Evolutionary conservation across 1,140 invertebrate genomes (phyloP), one percentile per base, ranked within the genome.

Genomic region (Probaryconus sp.): DNA sequence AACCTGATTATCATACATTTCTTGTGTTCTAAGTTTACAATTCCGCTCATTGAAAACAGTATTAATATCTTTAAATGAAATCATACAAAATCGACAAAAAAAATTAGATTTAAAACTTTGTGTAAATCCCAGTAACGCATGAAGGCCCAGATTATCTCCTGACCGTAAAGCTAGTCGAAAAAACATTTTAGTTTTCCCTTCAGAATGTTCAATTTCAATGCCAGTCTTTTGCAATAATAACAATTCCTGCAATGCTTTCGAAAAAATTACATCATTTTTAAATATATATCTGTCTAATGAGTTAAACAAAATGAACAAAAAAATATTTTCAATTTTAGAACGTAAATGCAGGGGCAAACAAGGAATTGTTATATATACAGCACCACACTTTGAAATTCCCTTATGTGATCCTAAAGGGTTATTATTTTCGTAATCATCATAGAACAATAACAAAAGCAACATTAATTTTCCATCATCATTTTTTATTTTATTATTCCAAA

Each of bases 121-220:
- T 10, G 42, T 35, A 26, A 81, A 78, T 13, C 78, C 81, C 9
- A 81, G 37, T 14, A 81, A 40, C 11, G 40, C 35, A 63, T 84
- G 71, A 3, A 81, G 14, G 7, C 81, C 68, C 26, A 83, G 42
- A 58, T 83, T 83, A 58, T 83, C 81, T 5, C 80, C 81, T 16
- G 74, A 33, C 26, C 81, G 31, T 55, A 77, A 58, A 13, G 14
- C 24, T 40, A 81, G 30, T 33, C 21, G 11, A 58, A 82, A 77
- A 31, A 71, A 55, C 7, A 82, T 37, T 30, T 65, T 37, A 28
- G 1, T 20, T 7, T 20, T 18, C 3, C 14, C 14, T 13, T 2
- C 1, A 4, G 16, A 1, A 20, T 4, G 16, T 6, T 42, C 5
- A 18, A 42, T 42, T 9, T 2, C 7, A 18, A 42, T 42, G 5